A percentile compares a stretch with the other conserved stretches of the same genome.
phyloP scores from a whole-genome alignment of 2,888 invertebrate genomes.

The Ormyrus pomaceus region DNA sequence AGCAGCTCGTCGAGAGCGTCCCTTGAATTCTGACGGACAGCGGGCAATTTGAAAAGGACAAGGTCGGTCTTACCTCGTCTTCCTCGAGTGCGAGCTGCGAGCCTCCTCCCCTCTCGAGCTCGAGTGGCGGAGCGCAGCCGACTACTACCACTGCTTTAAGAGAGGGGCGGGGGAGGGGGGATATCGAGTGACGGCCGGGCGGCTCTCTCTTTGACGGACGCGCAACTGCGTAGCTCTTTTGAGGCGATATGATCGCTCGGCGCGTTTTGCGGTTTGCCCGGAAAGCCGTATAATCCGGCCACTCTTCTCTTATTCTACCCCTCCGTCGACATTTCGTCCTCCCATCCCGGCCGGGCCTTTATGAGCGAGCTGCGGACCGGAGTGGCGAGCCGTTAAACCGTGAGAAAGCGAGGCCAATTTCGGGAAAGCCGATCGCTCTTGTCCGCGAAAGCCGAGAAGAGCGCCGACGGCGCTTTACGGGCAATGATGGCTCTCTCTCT shows the following conservation, averaged over 20 bases:
- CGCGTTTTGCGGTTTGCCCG: background rate
- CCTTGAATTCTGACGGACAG: conserved; percentile 43
- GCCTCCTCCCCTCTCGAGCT: conserved; percentile 31
- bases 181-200: conserved; percentile 12
- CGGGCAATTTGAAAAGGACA: conserved; percentile 49
- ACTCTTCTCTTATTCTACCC: background rate
- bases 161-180: too few relatives aligned
- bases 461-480: too few relatives aligned
- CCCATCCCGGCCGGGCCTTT: background rate
- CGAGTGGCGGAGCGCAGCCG: background rate
- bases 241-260: background rate
- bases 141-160: background rate
- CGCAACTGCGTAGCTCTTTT: background rate
- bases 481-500: background rate
- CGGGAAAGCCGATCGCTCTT: conserved; percentile 36
- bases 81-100: conserved; percentile 1
- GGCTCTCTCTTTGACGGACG: conserved; percentile 23
- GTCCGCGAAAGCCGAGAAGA: background rate
- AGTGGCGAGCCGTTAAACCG: conserved; percentile 18
- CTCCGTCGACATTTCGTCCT: background rate
- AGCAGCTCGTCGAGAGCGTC: background rate
- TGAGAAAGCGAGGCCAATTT: conserved; percentile 21
- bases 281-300: conserved; percentile 5
- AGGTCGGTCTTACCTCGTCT: conserved; percentile 39
- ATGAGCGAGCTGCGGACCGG: too few relatives aligned